Conservation (phyloP, 1,140 invertebrate genomes). For the Bicyclus anynana region DNA sequence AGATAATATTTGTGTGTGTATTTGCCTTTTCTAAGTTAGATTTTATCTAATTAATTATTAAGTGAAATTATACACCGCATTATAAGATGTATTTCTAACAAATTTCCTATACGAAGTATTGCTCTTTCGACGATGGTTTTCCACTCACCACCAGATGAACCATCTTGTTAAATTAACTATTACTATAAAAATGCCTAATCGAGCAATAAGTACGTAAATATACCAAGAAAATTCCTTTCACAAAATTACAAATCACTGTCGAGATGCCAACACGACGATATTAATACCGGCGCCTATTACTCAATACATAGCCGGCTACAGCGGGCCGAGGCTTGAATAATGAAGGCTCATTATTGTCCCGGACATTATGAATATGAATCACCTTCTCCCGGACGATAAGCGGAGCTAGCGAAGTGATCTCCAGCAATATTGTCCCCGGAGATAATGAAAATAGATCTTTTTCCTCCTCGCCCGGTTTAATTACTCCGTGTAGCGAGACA, state of each 20-base stretch:
- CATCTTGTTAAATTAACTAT: too few species aligned
- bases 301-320: background rate
- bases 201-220: background rate
- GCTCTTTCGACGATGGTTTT: too few species aligned
- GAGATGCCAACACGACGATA: background rate
- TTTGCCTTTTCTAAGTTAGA: too few species aligned
- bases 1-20: too few species aligned
- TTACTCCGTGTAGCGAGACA: constrained; percentile 29
- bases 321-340: constrained; percentile 34
- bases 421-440: constrained; percentile 33
- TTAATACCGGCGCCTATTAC: background rate
- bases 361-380: constrained; percentile 49
- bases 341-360: constrained; percentile 47
- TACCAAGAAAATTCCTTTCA: background rate
- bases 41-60: too few species aligned
- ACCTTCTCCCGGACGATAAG: constrained; percentile 39
- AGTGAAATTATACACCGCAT: too few species aligned
- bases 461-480: constrained; percentile 35
- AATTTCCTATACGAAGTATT: too few species aligned
- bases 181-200: background rate
- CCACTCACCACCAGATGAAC: too few species aligned
- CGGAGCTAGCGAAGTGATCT: constrained; percentile 33
- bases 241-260: constrained; percentile 9
- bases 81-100: too few species aligned
- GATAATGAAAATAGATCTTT: constrained; percentile 43